phyloP scores from a whole-genome alignment of 2,888 invertebrate species.

The Punctoribates punctum region DNA sequence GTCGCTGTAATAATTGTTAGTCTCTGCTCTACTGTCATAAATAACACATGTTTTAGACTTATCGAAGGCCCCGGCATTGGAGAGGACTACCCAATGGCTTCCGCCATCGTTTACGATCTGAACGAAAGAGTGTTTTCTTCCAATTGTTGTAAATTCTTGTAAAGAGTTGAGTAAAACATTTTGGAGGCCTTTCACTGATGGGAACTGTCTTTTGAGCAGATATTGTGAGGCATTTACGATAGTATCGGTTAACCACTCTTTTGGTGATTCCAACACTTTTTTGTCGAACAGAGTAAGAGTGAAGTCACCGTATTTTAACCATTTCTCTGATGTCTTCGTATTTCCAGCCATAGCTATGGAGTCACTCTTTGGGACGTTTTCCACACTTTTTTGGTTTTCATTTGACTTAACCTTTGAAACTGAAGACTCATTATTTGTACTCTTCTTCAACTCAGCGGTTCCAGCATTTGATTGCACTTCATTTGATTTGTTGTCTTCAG shows the following conservation, averaged over 20 bases:
- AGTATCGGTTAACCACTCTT: constrained; percentile 53
- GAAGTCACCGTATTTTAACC: constrained; percentile 17
- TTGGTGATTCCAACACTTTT: constrained; percentile 53
- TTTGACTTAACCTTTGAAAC: too few species aligned
- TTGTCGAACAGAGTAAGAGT: constrained; percentile 50
- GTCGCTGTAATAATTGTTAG: background rate
- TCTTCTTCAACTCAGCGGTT: too few species aligned
- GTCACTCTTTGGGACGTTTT: too few species aligned
- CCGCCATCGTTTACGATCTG: constrained; percentile 26
- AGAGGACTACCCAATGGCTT: constrained; percentile 22
- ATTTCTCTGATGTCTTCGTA: background rate
- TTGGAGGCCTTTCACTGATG: background rate
- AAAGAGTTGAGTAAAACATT: constrained; percentile 17
- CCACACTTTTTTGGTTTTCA: too few species aligned
- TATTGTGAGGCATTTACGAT: constrained; percentile 54
- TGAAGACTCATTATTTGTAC: too few species aligned
- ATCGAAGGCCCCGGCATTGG: background rate
- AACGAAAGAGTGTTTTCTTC: background rate
- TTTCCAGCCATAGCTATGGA: too few species aligned
- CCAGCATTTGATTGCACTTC: too few species aligned
- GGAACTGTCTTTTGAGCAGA: constrained; percentile 47
- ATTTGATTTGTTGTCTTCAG: too few species aligned
- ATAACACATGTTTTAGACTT: background rate
- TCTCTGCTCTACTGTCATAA: background rate
- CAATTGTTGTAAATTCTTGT: background rate